These are phyloP conservation scores for Thryonomys swinderianus DNA, from an alignment of 2,113 vertebrate genomes.

Conservation along the genomic window DNA sequence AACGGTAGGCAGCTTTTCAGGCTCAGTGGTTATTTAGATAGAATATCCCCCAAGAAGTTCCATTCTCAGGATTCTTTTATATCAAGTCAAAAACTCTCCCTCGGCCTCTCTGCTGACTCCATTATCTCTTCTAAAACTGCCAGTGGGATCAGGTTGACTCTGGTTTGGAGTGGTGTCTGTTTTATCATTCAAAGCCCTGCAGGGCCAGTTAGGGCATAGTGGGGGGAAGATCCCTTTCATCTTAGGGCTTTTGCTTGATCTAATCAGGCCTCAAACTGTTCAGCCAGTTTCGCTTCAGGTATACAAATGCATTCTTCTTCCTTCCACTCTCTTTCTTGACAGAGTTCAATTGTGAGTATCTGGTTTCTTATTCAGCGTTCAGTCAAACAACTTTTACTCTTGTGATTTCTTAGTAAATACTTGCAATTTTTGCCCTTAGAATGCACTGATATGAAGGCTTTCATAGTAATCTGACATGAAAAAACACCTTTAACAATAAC, in stretches of 20 bases:
- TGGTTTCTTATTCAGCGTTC: constrained; percentile 52
- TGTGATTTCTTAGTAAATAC: constrained; percentile 33
- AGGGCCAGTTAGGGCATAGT: constrained; percentile 17
- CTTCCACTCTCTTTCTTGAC: neutral
- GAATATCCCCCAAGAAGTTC: constrained; percentile 61
- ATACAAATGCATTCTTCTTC: constrained; percentile 34
- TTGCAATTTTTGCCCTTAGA: constrained; percentile 27
- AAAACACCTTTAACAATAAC: constrained; percentile 8
- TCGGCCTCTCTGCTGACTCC: constrained; percentile 52
- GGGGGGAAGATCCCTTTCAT: neutral
- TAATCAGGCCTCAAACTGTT: constrained; percentile 27
- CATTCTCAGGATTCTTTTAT: constrained; percentile 63
- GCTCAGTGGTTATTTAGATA: constrained; percentile 53
- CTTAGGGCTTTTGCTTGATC: constrained; percentile 54
- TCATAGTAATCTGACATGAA: constrained; percentile 34
- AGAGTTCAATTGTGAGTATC: constrained; percentile 4
- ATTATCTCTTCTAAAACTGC: constrained; percentile 65
- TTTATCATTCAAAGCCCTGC: constrained; percentile 56
- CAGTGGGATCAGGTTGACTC: constrained; percentile 36
- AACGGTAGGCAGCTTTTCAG: neutral
- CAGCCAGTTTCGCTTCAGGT: constrained; percentile 34
- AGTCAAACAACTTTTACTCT: neutral
- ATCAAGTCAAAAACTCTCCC: constrained; percentile 43
- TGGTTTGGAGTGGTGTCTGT: constrained; percentile 45
- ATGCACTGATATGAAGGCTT: neutral